Evolutionary conservation across 2,113 vertebrate genomes (phyloP).

Genomic region (Amblyopsis rosae): DNA sequence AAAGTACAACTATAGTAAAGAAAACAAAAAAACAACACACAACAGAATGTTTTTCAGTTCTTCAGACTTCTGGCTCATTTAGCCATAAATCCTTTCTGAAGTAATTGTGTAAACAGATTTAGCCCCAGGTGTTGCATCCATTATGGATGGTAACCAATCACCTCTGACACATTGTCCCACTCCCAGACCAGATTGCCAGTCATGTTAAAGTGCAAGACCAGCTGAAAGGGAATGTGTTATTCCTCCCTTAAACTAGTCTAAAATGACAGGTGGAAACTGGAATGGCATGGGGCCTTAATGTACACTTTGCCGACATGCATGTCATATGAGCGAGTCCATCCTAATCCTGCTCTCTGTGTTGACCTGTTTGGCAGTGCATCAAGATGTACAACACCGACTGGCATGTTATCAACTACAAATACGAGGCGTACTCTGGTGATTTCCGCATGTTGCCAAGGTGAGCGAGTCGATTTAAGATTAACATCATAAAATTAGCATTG

Average conservation of each 20-base stretch:
- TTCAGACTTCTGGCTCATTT: too few relatives aligned
- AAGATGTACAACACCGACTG: conserved; percentile 96
- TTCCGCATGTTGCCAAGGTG: conserved; percentile 95
- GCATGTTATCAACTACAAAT: conserved; percentile 94
- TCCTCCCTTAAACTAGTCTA: background rate
- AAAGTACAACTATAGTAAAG: too few relatives aligned
- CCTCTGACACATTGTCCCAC: too few relatives aligned
- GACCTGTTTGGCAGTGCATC: conserved; percentile 86
- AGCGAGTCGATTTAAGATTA: conserved; percentile 39
- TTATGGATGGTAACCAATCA: too few relatives aligned
- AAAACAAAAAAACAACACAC: too few relatives aligned
- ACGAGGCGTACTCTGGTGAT: conserved; percentile 94
- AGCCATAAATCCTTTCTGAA: too few relatives aligned
- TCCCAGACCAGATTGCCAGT: too few relatives aligned
- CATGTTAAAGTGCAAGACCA: background rate
- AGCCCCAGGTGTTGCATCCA: too few relatives aligned
- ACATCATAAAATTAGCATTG: too few relatives aligned
- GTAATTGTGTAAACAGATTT: too few relatives aligned
- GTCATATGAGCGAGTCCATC: background rate
- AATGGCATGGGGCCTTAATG: background rate
- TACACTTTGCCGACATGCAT: background rate
- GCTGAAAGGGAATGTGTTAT: background rate
- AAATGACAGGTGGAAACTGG: background rate
- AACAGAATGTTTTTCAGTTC: too few relatives aligned
- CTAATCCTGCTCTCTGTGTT: conserved; percentile 49